These are phyloP conservation scores for Brachyalestes nurse DNA, from an alignment of 2,797 vertebrate species.

Conservation along the genomic window DNA sequence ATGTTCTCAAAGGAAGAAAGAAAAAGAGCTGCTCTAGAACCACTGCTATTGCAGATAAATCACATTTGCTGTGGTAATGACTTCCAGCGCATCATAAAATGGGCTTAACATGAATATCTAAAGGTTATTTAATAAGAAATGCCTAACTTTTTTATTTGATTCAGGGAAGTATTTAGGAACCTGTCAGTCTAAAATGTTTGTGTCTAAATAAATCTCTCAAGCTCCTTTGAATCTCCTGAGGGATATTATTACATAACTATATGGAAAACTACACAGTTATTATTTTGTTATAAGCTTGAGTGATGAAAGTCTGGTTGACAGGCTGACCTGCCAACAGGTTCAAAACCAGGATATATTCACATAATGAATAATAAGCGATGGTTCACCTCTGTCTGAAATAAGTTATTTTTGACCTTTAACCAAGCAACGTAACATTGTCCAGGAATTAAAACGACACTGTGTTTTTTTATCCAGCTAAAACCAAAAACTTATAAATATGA, in stretches of 20 bases:
- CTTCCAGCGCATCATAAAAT: neutral
- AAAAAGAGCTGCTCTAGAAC: neutral
- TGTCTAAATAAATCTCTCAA: neutral
- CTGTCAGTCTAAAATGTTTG: neutral
- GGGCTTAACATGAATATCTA: neutral
- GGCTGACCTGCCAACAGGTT: too few species aligned
- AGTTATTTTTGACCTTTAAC: too few species aligned
- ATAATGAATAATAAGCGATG: neutral
- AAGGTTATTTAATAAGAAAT: neutral
- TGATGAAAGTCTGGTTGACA: neutral
- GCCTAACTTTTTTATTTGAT: neutral
- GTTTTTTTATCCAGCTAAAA: too few species aligned
- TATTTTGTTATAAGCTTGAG: neutral
- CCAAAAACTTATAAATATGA: neutral
- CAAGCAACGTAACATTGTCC: too few species aligned
- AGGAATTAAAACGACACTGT: too few species aligned
- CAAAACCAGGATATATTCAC: neutral
- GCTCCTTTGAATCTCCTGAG: neutral
- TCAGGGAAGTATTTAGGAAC: neutral
- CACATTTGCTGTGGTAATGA: neutral
- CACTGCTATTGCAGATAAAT: constrained; percentile 10
- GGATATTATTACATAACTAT: neutral
- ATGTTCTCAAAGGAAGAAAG: neutral
- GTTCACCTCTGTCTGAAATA: too few species aligned
- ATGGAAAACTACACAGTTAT: neutral